A percentile compares a stretch with the other conserved stretches of the same genome.
Conservation (phyloP, 2,113 vertebrate genomes). For the Forbesichthys agassizii region DNA sequence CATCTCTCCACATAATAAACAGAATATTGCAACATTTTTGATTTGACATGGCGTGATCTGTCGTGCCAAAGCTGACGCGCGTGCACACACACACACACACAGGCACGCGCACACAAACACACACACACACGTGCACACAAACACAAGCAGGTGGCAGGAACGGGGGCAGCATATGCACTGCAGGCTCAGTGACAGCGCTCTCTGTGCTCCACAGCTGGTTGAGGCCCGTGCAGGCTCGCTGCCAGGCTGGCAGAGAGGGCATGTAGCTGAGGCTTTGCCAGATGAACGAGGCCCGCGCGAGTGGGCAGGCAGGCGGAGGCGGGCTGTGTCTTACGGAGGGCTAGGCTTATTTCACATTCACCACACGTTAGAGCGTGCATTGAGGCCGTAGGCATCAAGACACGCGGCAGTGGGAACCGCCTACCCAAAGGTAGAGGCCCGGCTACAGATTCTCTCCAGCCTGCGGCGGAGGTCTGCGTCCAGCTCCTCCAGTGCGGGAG, state of each 20-base stretch:
- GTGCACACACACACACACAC: too few species aligned
- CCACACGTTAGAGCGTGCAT: neutral
- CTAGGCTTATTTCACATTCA: neutral
- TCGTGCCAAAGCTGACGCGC: too few species aligned
- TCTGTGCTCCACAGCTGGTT: slow-evolving; percentile 37
- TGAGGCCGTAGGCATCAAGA: neutral
- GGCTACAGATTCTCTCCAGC: slow-evolving; percentile 85
- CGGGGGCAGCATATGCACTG: slow-evolving; percentile 22
- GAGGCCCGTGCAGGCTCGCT: slow-evolving; percentile 49
- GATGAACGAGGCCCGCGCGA: slow-evolving; percentile 35
- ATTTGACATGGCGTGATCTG: too few species aligned
- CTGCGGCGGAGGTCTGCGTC: slow-evolving; percentile 80
- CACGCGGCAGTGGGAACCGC: neutral
- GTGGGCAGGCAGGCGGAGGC: slow-evolving; percentile 17
- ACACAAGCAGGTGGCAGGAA: slow-evolving; percentile 28
- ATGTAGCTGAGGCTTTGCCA: slow-evolving; percentile 41
- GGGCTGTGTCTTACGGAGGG: neutral
- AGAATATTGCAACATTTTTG: too few species aligned
- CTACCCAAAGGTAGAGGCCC: slow-evolving; percentile 86
- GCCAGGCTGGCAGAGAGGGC: slow-evolving; percentile 37
- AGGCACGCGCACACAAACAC: too few species aligned
- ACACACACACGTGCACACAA: too few species aligned
- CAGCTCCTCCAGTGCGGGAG: slow-evolving; percentile 79
- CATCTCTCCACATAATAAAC: too few species aligned
- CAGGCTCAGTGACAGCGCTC: slow-evolving; percentile 36